Conservation (phyloP, 2,113 vertebrate genomes). For the Brienomyrus brachyistius region DNA sequence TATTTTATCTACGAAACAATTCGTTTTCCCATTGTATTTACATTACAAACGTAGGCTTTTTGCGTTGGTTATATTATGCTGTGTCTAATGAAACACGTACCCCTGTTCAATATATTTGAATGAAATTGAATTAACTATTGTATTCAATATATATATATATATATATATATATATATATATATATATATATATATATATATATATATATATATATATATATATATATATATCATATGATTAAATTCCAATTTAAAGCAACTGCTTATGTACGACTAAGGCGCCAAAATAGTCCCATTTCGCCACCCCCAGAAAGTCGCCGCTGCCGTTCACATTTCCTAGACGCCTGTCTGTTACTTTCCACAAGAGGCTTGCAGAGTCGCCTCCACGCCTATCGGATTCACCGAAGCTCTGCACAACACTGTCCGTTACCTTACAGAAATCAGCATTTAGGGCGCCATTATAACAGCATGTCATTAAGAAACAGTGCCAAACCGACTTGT, state of each 20-base stretch:
- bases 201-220: background rate
- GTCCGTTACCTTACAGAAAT: background rate
- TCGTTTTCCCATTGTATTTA: background rate
- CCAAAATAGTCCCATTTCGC: background rate
- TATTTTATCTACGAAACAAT: background rate
- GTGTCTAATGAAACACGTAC: background rate
- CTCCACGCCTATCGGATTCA: background rate
- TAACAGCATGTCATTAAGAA: slow-evolving; percentile 58
- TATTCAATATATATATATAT: background rate
- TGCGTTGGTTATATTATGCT: background rate
- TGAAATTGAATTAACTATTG: background rate
- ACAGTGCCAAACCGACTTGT: slow-evolving; percentile 34
- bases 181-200: no score
- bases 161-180: background rate
- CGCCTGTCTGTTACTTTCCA: background rate
- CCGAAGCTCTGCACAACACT: background rate
- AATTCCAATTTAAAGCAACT: background rate
- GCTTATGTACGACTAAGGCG: background rate
- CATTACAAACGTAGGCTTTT: background rate
- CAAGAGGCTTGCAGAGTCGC: background rate
- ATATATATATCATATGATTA: background rate
- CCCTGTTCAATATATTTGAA: background rate
- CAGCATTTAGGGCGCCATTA: slow-evolving; percentile 7
- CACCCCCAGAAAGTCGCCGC: background rate
- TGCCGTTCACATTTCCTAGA: background rate